Evolutionary conservation across 2,888 invertebrate genomes (phyloP), one percentile per base, ranked within the genome.

Genomic region (Leptopilina myrica): DNA sequence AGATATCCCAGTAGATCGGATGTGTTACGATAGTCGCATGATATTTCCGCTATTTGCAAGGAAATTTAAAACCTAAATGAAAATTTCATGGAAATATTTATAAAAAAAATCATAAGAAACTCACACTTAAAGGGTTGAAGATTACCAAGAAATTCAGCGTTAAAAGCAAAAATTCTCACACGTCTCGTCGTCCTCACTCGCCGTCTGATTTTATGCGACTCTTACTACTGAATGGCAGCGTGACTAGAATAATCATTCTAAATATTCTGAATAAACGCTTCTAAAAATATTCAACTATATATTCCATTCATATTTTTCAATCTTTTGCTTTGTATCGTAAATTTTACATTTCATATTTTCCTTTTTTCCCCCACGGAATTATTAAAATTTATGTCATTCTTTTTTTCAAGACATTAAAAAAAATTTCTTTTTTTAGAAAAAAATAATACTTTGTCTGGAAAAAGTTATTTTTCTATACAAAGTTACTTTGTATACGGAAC

Each of bases 201-300:
- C 15, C 56, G 64, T 64, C 64, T 64, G 64, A 64, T 64, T 64
- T 64, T 64, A 64, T 64, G 64, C 40, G 64, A 33, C 64, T 64
- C 12, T 64, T 40, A 33, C 64, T 64, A 64, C 64, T 64, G 64
- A 64, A 64, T 15, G 62, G 15, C 62, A 62, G 20, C 62, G 15
- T 64, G 64, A 64, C 64, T 64, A 33, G 64, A 64, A 33, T 49
- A 49, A 49, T 49, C 49, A 49, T 49, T 49, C 12, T 49, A 49
- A 49, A 12, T 49, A 49, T 49, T 49, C 49, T 11, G 49, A 49
- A 49, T 49, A 49, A 49, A 49, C 49, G 49, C 49, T 12, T 49
- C 49, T 49, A 49, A 49, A 49, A 49, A 49, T 49, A 49, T 49
- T 49, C 11, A 49, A 49, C 49, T 49, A 49, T 49, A 33, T 33